Percentiles rank a stretch among this genome's conserved stretches.
Conservation (phyloP, 2,888 invertebrate genomes). For the Ichneumon xanthorius region DNA sequence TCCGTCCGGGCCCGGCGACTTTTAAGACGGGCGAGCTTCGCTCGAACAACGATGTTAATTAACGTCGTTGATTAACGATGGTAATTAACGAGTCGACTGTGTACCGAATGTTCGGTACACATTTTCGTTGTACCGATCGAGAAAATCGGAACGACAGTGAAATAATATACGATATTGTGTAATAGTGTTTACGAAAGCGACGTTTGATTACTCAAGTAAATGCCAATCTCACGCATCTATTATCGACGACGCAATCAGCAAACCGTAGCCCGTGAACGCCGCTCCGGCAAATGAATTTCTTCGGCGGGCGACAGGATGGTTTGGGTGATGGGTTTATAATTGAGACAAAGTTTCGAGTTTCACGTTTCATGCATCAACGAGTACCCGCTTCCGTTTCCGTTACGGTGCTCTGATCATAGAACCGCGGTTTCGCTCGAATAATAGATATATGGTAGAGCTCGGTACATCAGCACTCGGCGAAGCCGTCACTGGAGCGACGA, state of each 20-base stretch:
- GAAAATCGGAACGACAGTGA: background rate
- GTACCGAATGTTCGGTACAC: background rate
- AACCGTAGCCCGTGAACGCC: slow-evolving; percentile 32
- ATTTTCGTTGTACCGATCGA: background rate
- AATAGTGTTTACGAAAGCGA: background rate
- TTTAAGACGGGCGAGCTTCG: background rate
- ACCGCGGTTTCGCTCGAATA: slow-evolving; percentile 69
- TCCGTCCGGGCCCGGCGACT: background rate
- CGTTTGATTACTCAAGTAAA: slow-evolving; percentile 4
- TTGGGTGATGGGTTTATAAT: slow-evolving; percentile 72
- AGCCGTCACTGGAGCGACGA: slow-evolving; percentile 43
- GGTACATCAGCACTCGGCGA: slow-evolving; percentile 12
- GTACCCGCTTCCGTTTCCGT: slow-evolving; percentile 72
- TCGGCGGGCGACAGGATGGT: background rate
- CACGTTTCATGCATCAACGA: slow-evolving; percentile 77
- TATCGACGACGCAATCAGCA: slow-evolving; percentile 22
- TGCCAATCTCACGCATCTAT: background rate
- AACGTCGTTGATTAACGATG: background rate
- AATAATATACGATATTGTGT: background rate
- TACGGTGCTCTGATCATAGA: slow-evolving; percentile 72
- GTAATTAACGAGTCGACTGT: background rate
- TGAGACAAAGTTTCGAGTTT: slow-evolving; percentile 78
- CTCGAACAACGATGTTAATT: background rate
- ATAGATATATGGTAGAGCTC: slow-evolving; percentile 63
- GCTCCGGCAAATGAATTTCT: slow-evolving; percentile 43